phyloP scores from a whole-genome alignment of 2,113 vertebrate species.

The Lycaon pictus region DNA sequence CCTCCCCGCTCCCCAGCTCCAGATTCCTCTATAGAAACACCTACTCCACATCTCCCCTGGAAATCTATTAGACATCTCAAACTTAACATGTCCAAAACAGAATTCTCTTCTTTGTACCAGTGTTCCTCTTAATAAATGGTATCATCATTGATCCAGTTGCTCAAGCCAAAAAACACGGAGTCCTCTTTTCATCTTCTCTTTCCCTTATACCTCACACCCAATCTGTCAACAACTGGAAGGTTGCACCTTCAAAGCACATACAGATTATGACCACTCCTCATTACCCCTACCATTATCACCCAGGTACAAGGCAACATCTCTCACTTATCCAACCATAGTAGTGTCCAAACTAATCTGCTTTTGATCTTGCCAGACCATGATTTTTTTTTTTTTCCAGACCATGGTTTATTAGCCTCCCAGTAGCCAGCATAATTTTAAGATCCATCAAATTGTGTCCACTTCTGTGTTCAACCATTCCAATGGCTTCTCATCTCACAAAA shows the following conservation, averaged over 20 bases:
- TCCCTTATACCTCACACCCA: not conserved
- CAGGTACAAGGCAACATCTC: not conserved
- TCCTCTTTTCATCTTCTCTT: not conserved
- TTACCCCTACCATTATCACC: not conserved
- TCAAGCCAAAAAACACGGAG: not conserved
- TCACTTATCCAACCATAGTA: not conserved
- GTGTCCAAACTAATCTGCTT: not conserved
- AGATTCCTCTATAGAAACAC: not conserved
- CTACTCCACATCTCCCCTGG: not conserved
- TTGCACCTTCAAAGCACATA: not conserved
- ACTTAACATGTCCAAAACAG: not conserved
- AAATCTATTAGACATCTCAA: slow-evolving; percentile 9
- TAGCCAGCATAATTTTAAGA: slow-evolving; percentile 2
- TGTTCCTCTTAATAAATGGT: not conserved
- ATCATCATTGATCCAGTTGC: not conserved
- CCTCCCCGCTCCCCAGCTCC: not conserved
- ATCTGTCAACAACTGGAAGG: not conserved
- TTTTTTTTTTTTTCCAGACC: not conserved
- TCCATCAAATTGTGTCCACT: not conserved
- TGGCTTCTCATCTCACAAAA: not conserved
- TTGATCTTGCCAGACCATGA: not conserved
- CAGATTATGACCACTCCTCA: not conserved
- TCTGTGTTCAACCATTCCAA: slow-evolving; percentile 41
- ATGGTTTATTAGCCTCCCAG: not conserved
- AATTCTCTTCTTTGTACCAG: not conserved